phyloP scores from a whole-genome alignment of 2,888 invertebrate genomes.

The Acanthosepion lycidas region DNA sequence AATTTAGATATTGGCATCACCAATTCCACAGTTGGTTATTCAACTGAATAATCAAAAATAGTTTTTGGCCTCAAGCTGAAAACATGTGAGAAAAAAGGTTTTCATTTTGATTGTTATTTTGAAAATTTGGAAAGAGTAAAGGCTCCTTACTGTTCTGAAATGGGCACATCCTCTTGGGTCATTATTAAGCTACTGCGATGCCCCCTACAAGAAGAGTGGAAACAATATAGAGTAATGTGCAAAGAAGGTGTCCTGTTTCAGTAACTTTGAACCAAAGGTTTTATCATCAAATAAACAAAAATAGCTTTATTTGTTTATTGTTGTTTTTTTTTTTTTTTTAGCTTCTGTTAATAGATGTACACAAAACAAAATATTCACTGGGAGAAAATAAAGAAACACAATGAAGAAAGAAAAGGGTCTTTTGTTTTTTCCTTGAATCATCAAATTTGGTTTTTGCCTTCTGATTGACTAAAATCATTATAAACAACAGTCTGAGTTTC shows the following conservation, averaged over 20 bases:
- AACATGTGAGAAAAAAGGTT: neutral
- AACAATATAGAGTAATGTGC: neutral
- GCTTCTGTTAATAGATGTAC: no score
- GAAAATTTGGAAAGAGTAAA: constrained; percentile 39
- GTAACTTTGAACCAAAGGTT: no score
- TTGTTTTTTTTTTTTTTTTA: no score
- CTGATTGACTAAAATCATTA: neutral
- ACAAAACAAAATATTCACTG: no score
- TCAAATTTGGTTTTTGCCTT: neutral
- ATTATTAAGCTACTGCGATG: constrained; percentile 72
- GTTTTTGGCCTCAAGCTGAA: neutral
- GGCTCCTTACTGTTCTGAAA: constrained; percentile 60
- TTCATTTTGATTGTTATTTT: neutral
- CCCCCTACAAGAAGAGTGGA: constrained; percentile 65
- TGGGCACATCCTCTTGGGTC: constrained; percentile 55
- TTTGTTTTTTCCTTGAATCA: neutral
- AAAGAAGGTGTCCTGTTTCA: neutral
- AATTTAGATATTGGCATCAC: neutral
- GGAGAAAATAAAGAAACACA: no score
- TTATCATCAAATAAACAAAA: no score
- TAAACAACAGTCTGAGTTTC: constrained; percentile 2
- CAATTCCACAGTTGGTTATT: neutral
- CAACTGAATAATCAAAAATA: neutral
- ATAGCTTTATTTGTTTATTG: no score
- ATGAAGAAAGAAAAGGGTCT: no score